Conservation (phyloP, 1,140 invertebrate species). For the Drosophila novamexicana region DNA sequence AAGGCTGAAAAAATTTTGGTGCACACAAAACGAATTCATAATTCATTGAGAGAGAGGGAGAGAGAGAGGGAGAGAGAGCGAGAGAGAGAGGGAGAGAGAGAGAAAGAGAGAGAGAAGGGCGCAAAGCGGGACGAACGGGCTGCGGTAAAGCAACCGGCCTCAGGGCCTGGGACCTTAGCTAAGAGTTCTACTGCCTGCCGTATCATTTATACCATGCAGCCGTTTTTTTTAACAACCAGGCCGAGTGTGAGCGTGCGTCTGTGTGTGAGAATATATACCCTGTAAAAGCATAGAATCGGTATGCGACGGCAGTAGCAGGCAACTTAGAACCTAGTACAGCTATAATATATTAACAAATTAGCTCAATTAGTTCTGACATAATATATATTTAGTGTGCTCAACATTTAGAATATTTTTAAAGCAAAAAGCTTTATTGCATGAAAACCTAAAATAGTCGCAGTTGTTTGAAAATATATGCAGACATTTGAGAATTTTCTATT, state of each 20-base stretch:
- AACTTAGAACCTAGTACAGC: no score
- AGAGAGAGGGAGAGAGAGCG: conserved; percentile 3
- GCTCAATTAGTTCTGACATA: no score
- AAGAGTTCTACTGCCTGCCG: conserved; percentile 31
- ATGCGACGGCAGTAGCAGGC: background rate
- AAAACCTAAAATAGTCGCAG: no score
- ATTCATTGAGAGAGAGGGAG: conserved; percentile 42
- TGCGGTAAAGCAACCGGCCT: conserved; percentile 1
- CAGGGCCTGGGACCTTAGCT: conserved; percentile 27
- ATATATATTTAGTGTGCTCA: no score
- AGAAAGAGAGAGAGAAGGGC: background rate
- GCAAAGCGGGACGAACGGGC: background rate
- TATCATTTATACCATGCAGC: conserved; percentile 35
- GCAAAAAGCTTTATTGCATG: no score
- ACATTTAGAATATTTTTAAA: no score
- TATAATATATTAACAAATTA: no score
- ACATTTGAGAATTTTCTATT: no score
- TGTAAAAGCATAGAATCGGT: background rate
- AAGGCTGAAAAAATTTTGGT: conserved; percentile 41
- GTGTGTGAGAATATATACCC: conserved; percentile 1
- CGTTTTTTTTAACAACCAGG: background rate
- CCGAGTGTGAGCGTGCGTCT: background rate
- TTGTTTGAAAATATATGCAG: no score
- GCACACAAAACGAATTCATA: conserved; percentile 59
- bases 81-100: background rate